Evolutionary conservation across 2,113 vertebrate genomes (phyloP).

Genomic region (Sprattus sprattus): DNA sequence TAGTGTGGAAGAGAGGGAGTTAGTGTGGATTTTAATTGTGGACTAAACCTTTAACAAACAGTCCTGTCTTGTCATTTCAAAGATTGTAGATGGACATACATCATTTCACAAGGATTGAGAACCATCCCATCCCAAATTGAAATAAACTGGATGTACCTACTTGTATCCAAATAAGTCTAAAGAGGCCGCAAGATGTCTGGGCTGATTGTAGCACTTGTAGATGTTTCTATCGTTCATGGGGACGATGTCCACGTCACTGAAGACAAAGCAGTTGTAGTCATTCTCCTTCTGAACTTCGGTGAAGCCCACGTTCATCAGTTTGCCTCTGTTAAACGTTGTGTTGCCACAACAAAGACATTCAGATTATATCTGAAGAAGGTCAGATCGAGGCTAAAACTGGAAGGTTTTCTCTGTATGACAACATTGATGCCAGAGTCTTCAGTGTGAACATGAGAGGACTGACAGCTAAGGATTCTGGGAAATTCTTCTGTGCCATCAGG

Average conservation of each 20-base stretch:
- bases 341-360: conserved; percentile 58
- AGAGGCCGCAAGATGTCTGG: conserved; percentile 81
- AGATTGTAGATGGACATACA: too few relatives aligned
- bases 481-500: background rate
- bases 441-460: background rate
- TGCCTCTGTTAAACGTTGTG: conserved; percentile 80
- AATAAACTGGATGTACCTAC: conserved; percentile 51
- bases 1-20: too few relatives aligned
- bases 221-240: conserved; percentile 80
- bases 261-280: conserved; percentile 82
- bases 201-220: conserved; percentile 80
- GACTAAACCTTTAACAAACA: too few relatives aligned
- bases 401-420: background rate
- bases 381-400: background rate
- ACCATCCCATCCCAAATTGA: too few relatives aligned
- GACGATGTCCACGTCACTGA: conserved; percentile 83
- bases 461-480: background rate
- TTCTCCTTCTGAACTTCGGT: conserved; percentile 79
- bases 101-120: too few relatives aligned
- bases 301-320: conserved; percentile 82
- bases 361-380: background rate
- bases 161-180: conserved; percentile 84
- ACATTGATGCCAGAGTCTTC: background rate
- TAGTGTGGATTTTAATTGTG: too few relatives aligned
- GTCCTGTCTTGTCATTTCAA: too few relatives aligned